These are phyloP conservation scores for Macaca mulatta DNA, from an alignment of 2,113 vertebrate genomes.

Conservation along the genomic window DNA sequence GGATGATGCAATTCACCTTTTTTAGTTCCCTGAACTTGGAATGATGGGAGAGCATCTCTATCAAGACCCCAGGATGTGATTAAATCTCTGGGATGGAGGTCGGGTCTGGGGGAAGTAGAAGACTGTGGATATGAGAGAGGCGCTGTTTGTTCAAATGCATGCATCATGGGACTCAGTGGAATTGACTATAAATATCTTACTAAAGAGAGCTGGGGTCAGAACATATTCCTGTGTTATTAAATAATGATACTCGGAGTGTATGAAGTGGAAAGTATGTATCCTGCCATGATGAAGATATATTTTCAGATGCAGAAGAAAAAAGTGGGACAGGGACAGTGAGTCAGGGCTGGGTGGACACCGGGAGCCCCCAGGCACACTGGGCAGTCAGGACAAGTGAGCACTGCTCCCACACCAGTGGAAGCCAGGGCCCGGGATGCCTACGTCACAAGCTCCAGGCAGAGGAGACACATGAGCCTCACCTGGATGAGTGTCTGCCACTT, in stretches of 20 bases:
- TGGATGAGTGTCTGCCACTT: neutral
- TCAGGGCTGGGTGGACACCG: neutral
- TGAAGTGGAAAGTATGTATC: neutral
- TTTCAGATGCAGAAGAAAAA: neutral
- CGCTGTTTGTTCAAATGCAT: no score
- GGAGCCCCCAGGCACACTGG: neutral
- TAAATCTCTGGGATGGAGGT: no score
- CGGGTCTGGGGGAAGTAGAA: no score
- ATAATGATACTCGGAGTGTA: neutral
- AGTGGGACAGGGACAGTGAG: neutral
- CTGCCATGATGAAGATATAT: neutral
- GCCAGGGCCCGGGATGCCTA: neutral
- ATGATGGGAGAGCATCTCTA: no score
- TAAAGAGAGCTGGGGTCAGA: neutral
- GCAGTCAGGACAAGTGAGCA: neutral
- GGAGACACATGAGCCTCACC: neutral
- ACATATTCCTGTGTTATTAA: neutral
- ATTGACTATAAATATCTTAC: neutral
- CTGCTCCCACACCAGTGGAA: neutral
- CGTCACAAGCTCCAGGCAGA: no score
- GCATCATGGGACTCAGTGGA: no score
- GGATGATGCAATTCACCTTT: no score
- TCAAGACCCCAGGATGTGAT: no score
- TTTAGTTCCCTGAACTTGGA: no score
- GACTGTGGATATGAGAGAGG: no score